A percentile compares a stretch with the other conserved stretches of the same genome.
phyloP scores from a whole-genome alignment of 2,113 vertebrate genomes.

The Hippopotamus amphibius region DNA sequence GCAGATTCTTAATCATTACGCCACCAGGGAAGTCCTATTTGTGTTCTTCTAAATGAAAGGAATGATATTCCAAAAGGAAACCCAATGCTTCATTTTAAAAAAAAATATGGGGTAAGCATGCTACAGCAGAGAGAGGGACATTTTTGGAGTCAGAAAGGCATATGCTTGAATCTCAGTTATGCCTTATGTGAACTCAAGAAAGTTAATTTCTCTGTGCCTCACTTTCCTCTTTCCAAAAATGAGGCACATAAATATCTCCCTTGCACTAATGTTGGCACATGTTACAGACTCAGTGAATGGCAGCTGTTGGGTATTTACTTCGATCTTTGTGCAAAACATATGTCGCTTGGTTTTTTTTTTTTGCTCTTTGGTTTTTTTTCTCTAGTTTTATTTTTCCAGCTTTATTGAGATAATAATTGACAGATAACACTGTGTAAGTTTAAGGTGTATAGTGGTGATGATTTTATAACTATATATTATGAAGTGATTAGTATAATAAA shows the following conservation, averaged over 20 bases:
- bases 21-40: too few species aligned
- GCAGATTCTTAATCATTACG: too few species aligned
- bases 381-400: not conserved
- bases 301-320: not conserved
- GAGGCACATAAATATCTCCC: not conserved
- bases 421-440: not conserved
- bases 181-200: not conserved
- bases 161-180: not conserved
- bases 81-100: not conserved
- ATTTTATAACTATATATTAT: not conserved
- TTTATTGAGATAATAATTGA: not conserved
- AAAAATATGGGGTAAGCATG: not conserved
- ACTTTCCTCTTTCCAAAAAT: not conserved
- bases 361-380: not conserved
- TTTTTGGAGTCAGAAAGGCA: not conserved
- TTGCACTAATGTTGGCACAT: not conserved
- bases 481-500: not conserved
- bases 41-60: not conserved
- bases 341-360: slow-evolving; percentile 8
- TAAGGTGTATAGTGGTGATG: not conserved
- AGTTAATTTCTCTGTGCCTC: slow-evolving; percentile 34
- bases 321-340: not conserved
- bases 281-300: not conserved
- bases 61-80: slow-evolving; percentile 8
- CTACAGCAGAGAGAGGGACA: not conserved